phyloP scores from a whole-genome alignment of 2,113 vertebrate genomes.

The Psammodynastes pulverulentus region DNA sequence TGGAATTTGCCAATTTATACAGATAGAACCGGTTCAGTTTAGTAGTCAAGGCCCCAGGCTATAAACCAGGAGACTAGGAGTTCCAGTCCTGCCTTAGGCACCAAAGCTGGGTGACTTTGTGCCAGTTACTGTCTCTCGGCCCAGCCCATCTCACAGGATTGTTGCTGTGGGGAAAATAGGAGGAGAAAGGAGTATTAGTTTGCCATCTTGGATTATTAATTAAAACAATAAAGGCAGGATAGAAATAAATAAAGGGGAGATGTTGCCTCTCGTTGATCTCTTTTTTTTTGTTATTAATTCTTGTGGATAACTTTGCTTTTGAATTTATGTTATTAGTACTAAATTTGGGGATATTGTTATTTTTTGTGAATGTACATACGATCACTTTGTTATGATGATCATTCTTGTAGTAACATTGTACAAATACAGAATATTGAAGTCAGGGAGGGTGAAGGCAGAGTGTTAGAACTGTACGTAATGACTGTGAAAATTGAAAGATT shows the following conservation, averaged over 20 bases:
- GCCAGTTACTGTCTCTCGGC: not conserved
- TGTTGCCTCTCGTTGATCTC: not conserved
- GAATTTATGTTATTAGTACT: not conserved
- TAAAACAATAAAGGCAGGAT: not conserved
- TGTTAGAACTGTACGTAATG: constrained; percentile 7
- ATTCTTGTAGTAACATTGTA: constrained; percentile 21
- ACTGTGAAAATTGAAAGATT: constrained; percentile 36
- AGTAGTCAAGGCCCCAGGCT: not conserved
- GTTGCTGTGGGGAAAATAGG: not conserved
- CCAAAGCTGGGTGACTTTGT: not conserved
- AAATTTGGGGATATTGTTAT: not conserved
- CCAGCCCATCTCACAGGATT: not conserved
- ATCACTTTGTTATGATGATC: not conserved
- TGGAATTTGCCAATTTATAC: constrained; percentile 33
- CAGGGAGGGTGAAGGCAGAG: constrained; percentile 7
- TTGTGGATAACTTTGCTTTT: not conserved
- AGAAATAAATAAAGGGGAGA: not conserved
- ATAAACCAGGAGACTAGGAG: not conserved
- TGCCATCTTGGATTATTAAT: not conserved
- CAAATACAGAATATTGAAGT: constrained; percentile 7
- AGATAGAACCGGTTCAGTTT: constrained; percentile 1
- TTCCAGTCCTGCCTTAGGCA: not conserved
- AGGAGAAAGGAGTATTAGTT: not conserved
- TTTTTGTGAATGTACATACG: not conserved
- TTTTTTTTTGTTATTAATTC: not conserved